Base-by-base conservation (phyloP, 2,113 vertebrate genomes). In the Heterocephalus glaber region DNA sequence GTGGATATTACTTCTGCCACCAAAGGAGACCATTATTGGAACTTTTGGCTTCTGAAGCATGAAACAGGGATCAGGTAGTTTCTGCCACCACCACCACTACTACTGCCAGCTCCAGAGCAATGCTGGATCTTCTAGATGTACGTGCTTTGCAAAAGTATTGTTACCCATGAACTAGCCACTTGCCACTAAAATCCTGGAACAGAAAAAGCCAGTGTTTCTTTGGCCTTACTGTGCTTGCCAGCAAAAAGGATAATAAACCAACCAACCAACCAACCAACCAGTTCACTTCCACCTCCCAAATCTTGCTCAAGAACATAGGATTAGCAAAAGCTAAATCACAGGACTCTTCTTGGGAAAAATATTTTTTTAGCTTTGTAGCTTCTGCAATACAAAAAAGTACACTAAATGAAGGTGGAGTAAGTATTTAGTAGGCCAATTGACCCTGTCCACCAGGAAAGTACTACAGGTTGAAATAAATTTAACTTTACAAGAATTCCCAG, bases 241-340 rank as follows among this genome's bases (percentile, higher is more conserved):
- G 12, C 56, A 82, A 81, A 82, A 95, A 82, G 81, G 41, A 65
- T 85, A 96, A 90, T 61, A 79, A 86, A 81, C 20, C 80, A 58
- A 85, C 83, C 19, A 95, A 90, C 61, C 79, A 94, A 26, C 28
- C 80, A 52, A 85, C 84, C 16, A 96, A 82, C 58, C 74, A 95
- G 24, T 41, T 85, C 49, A 76, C 58, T 81, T 92, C 5, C 10
- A 83, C 17, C 1, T 85, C n/a, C 81, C 90, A 93, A 61, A 61
- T 77, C 56, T 66, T 83, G 56, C 38, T n/a, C 60, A 81, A 94
- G 44, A 85, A 35, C 54, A 74, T 60, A 38, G 74, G 63, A 80
- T 89, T 74, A 86, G n/a, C 82, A 79, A 96, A 93, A 56, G 63
- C 33, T 91, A 88, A 94, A 72, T 76, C 60, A 66, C 66, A 79